Percentiles rank a stretch among this genome's conserved stretches.
These are phyloP conservation scores for Oryctes rhinoceros DNA, from an alignment of 1,140 invertebrate species.

Conservation along the genomic window DNA sequence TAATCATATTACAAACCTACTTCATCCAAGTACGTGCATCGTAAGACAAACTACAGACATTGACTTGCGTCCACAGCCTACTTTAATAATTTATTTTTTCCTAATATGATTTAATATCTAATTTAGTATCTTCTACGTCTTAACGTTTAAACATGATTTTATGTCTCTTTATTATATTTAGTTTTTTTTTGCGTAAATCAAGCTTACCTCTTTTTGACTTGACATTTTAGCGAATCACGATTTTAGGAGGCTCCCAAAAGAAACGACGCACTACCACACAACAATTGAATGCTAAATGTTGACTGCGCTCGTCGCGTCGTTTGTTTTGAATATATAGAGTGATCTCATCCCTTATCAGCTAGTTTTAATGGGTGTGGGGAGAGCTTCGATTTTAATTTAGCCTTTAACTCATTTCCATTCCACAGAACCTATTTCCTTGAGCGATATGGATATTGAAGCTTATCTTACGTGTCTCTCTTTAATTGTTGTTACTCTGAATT, in stretches of 20 bases:
- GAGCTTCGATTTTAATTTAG: too few species aligned
- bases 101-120: background rate
- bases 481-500: too few species aligned
- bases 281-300: background rate
- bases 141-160: too few species aligned
- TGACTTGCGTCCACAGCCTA: background rate
- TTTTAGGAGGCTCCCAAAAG: background rate
- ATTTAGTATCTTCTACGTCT: too few species aligned
- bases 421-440: too few species aligned
- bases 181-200: background rate
- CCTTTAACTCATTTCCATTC: too few species aligned
- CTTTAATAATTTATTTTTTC: background rate
- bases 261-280: background rate
- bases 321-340: conserved; percentile 12
- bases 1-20: background rate
- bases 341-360: conserved; percentile 11
- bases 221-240: background rate
- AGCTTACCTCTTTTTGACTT: background rate
- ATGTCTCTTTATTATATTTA: too few species aligned
- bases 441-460: too few species aligned
- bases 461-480: too few species aligned
- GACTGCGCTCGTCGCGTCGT: background rate
- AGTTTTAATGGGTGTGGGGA: background rate
- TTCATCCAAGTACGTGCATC: background rate
- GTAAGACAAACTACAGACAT: background rate